Percentiles rank a stretch among this genome's conserved stretches.
phyloP scores from a whole-genome alignment of 2,888 invertebrate species.

The Cistogaster globosa region DNA sequence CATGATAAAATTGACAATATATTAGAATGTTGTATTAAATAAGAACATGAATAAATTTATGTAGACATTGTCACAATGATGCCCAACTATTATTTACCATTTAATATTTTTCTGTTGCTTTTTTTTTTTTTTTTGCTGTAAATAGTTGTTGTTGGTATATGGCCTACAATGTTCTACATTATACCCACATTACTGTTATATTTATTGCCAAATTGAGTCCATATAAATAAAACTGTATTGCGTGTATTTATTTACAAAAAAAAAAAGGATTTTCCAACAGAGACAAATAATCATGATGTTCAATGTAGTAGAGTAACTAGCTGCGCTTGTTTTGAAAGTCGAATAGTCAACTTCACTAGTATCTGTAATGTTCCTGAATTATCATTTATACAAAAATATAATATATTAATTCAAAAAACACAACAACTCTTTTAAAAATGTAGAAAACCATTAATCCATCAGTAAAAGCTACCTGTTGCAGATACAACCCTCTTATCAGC shows the following conservation, averaged over 20 bases:
- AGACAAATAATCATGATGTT: too few relatives aligned
- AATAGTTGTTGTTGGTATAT: slow-evolving; percentile 23
- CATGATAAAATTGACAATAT: slow-evolving; percentile 26
- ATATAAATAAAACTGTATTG: not conserved
- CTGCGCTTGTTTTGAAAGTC: too few relatives aligned
- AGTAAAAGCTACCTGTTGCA: too few relatives aligned
- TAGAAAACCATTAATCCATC: too few relatives aligned
- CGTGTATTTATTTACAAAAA: not conserved
- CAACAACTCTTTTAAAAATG: too few relatives aligned
- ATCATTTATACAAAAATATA: too few relatives aligned
- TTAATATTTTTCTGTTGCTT: not conserved
- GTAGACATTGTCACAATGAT: slow-evolving; percentile 46
- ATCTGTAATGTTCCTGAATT: too few relatives aligned
- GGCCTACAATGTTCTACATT: slow-evolving; percentile 27
- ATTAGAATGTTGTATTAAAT: slow-evolving; percentile 23
- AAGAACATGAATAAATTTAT: slow-evolving; percentile 30
- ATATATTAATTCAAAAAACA: too few relatives aligned
- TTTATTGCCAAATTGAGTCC: slow-evolving; percentile 32
- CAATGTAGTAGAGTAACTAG: too few relatives aligned
- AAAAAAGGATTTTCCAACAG: not conserved
- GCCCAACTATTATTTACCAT: slow-evolving; percentile 38
- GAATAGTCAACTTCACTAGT: too few relatives aligned
- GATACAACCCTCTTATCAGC: too few relatives aligned
- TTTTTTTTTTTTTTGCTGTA: not conserved
- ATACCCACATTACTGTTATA: slow-evolving; percentile 26